Conservation (phyloP, 1,140 invertebrate species). For the Brachionus asplanchnoidis region DNA sequence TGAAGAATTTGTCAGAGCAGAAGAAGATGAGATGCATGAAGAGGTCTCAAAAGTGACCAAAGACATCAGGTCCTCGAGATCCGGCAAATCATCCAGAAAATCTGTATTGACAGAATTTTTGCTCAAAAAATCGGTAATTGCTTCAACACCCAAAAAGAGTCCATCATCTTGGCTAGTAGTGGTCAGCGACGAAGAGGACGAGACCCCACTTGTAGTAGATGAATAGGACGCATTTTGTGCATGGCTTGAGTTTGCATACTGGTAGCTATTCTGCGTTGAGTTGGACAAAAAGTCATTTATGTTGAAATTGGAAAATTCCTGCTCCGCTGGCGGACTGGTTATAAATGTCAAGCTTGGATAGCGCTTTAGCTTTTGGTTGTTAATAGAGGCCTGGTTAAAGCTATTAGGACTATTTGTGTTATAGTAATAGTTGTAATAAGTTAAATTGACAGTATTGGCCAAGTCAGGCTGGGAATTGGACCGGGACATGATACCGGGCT, state of each 20-base stretch:
- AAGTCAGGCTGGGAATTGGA: slow-evolving; percentile 37
- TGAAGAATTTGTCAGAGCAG: background rate
- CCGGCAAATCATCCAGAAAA: slow-evolving; percentile 6
- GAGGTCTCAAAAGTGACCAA: background rate
- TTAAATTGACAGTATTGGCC: background rate
- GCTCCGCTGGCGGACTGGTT: background rate
- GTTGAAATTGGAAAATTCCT: background rate
- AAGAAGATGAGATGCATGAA: background rate
- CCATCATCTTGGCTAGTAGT: slow-evolving; percentile 8
- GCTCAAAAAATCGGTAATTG: slow-evolving; percentile 22
- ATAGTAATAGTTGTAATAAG: slow-evolving; percentile 24
- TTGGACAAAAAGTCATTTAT: background rate
- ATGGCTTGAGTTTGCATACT: background rate
- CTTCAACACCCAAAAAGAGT: slow-evolving; percentile 8
- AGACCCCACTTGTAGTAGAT: background rate
- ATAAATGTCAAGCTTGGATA: background rate
- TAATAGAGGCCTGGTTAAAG: background rate
- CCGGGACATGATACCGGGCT: background rate
- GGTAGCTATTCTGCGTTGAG: background rate
- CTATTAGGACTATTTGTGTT: background rate
- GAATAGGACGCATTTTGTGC: background rate
- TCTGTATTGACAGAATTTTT: slow-evolving; percentile 6
- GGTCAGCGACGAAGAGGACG: slow-evolving; percentile 1
- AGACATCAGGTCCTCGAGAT: slow-evolving; percentile 5
- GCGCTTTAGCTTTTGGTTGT: background rate